A percentile compares a stretch with the other conserved stretches of the same genome.
phyloP scores from a whole-genome alignment of 2,113 vertebrate species.

The Percina caprodes region DNA sequence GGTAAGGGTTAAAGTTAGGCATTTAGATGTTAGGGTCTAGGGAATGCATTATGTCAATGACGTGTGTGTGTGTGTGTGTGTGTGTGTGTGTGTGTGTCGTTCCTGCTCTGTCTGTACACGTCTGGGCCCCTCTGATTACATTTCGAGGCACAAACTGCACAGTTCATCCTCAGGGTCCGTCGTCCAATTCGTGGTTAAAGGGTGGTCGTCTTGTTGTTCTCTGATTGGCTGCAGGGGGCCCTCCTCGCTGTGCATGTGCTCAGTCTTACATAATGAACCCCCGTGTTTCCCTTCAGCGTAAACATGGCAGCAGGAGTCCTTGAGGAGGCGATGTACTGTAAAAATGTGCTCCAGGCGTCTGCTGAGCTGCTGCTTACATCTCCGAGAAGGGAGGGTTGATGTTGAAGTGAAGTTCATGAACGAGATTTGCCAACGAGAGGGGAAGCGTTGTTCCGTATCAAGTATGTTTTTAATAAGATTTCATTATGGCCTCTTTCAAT shows the following conservation, averaged over 20 bases:
- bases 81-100: neutral
- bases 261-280: constrained; percentile 49
- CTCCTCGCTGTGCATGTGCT: constrained; percentile 18
- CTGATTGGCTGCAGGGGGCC: constrained; percentile 38
- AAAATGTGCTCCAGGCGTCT: neutral
- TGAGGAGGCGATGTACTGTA: neutral
- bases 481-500: neutral
- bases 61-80: neutral
- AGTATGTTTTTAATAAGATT: neutral
- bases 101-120: constrained; percentile 19
- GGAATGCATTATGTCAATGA: too few species aligned
- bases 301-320: constrained; percentile 41
- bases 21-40: too few species aligned
- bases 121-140: constrained; percentile 15
- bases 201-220: neutral
- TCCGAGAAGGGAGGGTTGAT: neutral
- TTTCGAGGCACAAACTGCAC: neutral
- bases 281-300: constrained; percentile 40
- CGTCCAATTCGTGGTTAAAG: neutral
- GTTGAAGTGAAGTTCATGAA: neutral
- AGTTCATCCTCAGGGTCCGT: constrained; percentile 10
- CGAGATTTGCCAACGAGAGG: neutral
- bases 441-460: too few species aligned
- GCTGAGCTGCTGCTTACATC: constrained; percentile 16
- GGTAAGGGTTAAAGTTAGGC: too few species aligned